Base-by-base conservation (phyloP, 2,113 vertebrate species). In the Lanius ludovicianus region DNA sequence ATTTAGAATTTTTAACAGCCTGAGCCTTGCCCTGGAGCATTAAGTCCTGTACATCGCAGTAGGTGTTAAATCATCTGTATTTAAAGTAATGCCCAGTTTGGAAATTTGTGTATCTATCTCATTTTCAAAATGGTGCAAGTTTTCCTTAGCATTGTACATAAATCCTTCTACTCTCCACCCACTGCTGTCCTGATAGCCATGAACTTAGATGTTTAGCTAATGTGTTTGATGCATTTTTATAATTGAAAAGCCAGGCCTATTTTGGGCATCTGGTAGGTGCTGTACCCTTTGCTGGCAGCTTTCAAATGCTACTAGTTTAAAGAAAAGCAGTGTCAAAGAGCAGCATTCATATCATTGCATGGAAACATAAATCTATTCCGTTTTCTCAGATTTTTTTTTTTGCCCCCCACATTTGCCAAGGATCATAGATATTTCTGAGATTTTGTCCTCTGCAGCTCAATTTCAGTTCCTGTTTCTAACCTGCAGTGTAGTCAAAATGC, bases 201-300 rank as follows among this genome's bases (percentile, higher is more conserved):
- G 68, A 93, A 77, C 84, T 89, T 89, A 69, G 8, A 52, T 42
- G 50, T 90, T 88, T 89, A 82, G 76, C 33, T 95, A 94, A 94
- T 95, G 85, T 92, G 81, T 91, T 70, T 80, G 76, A 82, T 93
- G 52, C 69, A 71, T 79, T 94, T 95, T 96, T 91, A 17, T 94
- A 85, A 95, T 84, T 90, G 90, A 96, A 97, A 93, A 91, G 76
- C 78, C 57, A 82, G 39, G 73, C 76, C 59, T 97, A 80, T 96
- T 95, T 95, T 94, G 77, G 75, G 67, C 74, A 95, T 49, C 89
- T 93, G 84, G 69, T 74, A 89, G 82, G 41, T 93, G 60, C 79
- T 85, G 52, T 84, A 80, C 44, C 57, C 84, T 91, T 94, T 94
- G 31, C 82, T 93, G 79, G 59, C 79, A 87, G 73, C 60, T 90